A percentile compares a stretch with the other conserved stretches of the same genome.
These are phyloP conservation scores for Synanceia verrucosa DNA, from an alignment of 2,797 vertebrate species.

Conservation along the genomic window DNA sequence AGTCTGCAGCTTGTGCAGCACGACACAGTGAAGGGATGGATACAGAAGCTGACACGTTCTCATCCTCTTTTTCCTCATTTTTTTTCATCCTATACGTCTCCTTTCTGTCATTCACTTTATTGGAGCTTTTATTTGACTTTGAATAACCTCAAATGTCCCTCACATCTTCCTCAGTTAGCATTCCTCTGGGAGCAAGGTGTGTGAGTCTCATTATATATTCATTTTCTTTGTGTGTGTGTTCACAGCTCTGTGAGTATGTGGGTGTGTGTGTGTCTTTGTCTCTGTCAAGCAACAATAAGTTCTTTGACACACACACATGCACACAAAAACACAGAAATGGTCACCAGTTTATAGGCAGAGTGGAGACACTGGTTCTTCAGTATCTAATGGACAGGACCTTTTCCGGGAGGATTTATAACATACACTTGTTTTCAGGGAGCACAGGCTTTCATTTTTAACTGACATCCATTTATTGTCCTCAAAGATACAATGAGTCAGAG, in stretches of 20 bases:
- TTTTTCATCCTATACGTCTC: background rate
- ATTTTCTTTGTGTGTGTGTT: conserved; percentile 8
- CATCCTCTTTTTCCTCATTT: background rate
- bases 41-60: background rate
- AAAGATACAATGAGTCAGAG: conserved; percentile 19
- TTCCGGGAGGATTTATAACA: background rate
- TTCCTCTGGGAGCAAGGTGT: conserved; percentile 45
- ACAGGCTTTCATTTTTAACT: background rate
- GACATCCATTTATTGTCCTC: background rate
- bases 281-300: conserved; percentile 66
- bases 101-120: background rate
- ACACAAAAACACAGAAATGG: conserved; percentile 33
- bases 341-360: conserved; percentile 20
- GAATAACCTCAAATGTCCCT: background rate
- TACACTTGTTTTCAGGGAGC: too few relatives aligned
- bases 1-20: conserved; percentile 35
- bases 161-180: background rate
- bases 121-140: background rate
- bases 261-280: conserved; percentile 53
- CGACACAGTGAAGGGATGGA: background rate
- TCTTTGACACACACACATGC: conserved; percentile 62
- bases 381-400: too few relatives aligned
- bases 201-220: conserved; percentile 12
- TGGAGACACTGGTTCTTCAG: conserved; percentile 18
- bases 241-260: conserved; percentile 18